phyloP scores from a whole-genome alignment of 2,888 invertebrate species.

The Coecobrya sp. region DNA sequence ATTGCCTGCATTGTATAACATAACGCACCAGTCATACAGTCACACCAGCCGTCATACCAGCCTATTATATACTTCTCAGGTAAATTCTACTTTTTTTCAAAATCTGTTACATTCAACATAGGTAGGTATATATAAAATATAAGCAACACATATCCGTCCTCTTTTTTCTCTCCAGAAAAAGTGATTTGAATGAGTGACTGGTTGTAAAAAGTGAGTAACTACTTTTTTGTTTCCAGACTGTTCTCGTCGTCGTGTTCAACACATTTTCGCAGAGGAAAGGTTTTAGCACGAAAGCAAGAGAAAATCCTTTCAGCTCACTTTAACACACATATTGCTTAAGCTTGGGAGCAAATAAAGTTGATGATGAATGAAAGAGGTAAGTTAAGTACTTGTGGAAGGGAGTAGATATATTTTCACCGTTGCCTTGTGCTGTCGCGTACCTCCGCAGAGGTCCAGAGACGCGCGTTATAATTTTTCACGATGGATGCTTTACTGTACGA shows the following conservation, averaged over 20 bases:
- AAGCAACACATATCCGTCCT: background rate
- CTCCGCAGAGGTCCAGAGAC: background rate
- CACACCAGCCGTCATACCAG: background rate
- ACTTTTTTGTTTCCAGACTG: slow-evolving; percentile 23
- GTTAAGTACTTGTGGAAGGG: slow-evolving; percentile 52
- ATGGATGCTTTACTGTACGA: slow-evolving; percentile 4
- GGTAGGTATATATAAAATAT: background rate
- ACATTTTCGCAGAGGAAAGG: background rate
- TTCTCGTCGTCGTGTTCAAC: slow-evolving; percentile 12
- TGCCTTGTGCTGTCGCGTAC: slow-evolving; percentile 4
- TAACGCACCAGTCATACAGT: background rate
- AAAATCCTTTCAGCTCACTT: slow-evolving; percentile 74
- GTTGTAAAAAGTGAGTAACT: slow-evolving; percentile 62
- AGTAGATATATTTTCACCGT: slow-evolving; percentile 48
- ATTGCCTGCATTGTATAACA: slow-evolving; percentile 5
- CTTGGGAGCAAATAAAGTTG: slow-evolving; percentile 55
- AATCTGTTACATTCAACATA: background rate
- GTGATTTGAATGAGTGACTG: slow-evolving; percentile 70
- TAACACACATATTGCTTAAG: slow-evolving; percentile 62
- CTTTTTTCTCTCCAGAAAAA: slow-evolving; percentile 15
- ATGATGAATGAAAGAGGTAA: slow-evolving; percentile 69
- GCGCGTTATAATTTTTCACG: slow-evolving; percentile 39
- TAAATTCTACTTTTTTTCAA: background rate
- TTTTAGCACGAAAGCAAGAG: slow-evolving; percentile 18
- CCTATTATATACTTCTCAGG: background rate